Base-by-base conservation (phyloP, 2,888 invertebrate genomes). In the Orthonevra nobilis region DNA sequence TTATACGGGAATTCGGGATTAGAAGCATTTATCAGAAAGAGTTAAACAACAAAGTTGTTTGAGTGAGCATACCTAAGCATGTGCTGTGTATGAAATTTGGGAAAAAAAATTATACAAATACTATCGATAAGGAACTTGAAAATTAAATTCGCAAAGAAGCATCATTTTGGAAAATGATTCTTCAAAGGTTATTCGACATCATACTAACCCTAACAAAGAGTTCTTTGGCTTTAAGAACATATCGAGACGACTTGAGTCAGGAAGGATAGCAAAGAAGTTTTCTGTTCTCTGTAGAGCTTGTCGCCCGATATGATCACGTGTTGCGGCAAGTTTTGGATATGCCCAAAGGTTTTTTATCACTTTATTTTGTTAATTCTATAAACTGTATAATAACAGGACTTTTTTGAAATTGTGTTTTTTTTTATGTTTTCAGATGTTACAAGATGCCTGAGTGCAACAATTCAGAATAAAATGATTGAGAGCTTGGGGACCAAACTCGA, bases 231-330 rank as follows among this genome's bases (percentile, higher is more conserved):
- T 63, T 63, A 9, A 50, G 63, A 50, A 20, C 36, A 50, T 20
- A 48, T 15, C 17, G 14, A 30, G 26, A 26, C 20, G 9, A 38
- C 26, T 34, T 50, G 5, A 50, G 50, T 63, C 12, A 50, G 36
- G 50, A 34, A 50, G 15, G 70, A 60, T 23, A 42, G 23, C 63
- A 44, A 1, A 38, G 63, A 63, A 54, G 64, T 46, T 72, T 64
- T 72, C 38, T 61, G n/a, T n/a, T n/a, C n/a, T n/a, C n/a, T n/a
- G n/a, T n/a, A n/a, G n/a, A n/a, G n/a, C n/a, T n/a, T n/a, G n/a
- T n/a, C n/a, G n/a, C n/a, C n/a, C n/a, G n/a, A n/a, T n/a, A n/a
- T n/a, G n/a, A n/a, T n/a, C n/a, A n/a, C n/a, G n/a, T n/a, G n/a
- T n/a, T n/a, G n/a, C n/a, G n/a, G n/a, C n/a, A n/a, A n/a, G n/a